Percentiles rank a stretch among this genome's conserved stretches.
Conservation (phyloP, 2,797 vertebrate genomes). For the Aselliscus stoliczkanus region DNA sequence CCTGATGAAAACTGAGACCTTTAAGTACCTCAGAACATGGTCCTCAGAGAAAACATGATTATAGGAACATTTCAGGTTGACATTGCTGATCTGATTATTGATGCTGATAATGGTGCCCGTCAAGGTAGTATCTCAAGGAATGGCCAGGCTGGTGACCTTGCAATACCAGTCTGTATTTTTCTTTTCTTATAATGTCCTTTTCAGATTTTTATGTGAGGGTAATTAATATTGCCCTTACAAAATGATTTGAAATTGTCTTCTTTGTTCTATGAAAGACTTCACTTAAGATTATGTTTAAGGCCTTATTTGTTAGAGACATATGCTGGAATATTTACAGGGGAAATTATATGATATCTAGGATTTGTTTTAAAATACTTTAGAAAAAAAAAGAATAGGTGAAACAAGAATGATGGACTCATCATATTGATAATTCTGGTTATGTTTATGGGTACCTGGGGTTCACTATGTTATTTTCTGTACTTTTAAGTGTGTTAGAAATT, state of each 20-base stretch:
- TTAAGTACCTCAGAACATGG: neutral
- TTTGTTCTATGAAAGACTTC: neutral
- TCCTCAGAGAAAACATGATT: neutral
- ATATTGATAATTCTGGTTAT: neutral
- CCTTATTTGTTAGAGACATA: neutral
- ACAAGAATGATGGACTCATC: neutral
- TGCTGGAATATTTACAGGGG: neutral
- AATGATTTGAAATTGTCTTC: neutral
- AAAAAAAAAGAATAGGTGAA: neutral
- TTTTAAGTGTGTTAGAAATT: neutral
- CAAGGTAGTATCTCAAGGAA: neutral
- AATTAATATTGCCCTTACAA: neutral
- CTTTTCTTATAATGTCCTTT: neutral
- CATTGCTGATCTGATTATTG: neutral
- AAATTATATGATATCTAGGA: neutral
- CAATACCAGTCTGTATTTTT: neutral
- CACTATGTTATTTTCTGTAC: neutral
- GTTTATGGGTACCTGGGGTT: neutral
- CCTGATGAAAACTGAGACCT: neutral
- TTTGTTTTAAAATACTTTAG: neutral
- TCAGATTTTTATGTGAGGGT: neutral
- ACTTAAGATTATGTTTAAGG: neutral
- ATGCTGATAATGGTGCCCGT: neutral
- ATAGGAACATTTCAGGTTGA: neutral
- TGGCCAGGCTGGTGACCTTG: neutral